Evolutionary conservation across 2,797 vertebrate species (phyloP).

Genomic region (Eleutherodactylus coqui): DNA sequence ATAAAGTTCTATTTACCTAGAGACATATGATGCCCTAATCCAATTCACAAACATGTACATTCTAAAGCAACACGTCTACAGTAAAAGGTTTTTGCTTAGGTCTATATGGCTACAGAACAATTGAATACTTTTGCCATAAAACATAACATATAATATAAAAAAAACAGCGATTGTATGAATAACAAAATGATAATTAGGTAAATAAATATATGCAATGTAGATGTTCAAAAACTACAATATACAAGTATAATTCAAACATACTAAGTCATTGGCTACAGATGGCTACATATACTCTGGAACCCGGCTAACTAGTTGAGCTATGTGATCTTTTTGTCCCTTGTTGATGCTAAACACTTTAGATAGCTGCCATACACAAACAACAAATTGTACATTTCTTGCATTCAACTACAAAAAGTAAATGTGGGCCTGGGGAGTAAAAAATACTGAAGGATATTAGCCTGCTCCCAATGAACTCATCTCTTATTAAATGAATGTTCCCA

Average conservation of each 20-base stretch:
- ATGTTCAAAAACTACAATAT: not conserved
- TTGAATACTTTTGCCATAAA: not conserved
- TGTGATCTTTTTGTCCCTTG: not conserved
- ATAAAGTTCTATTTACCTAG: not conserved
- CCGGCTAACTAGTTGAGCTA: not conserved
- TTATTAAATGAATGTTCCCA: no score
- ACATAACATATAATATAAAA: not conserved
- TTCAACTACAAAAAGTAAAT: not conserved
- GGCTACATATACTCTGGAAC: not conserved
- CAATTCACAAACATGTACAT: not conserved
- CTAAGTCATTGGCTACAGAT: not conserved
- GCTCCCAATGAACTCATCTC: no score
- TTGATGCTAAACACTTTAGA: not conserved
- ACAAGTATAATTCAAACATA: not conserved
- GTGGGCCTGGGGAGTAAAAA: not conserved
- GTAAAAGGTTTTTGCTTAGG: not conserved
- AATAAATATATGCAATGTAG: conserved; percentile 1
- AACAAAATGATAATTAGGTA: not conserved
- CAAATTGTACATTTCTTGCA: not conserved
- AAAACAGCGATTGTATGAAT: not conserved
- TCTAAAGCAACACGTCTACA: not conserved
- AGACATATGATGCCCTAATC: not conserved
- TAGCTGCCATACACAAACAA: not conserved
- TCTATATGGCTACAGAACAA: not conserved
- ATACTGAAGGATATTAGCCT: no score